Percentiles rank a stretch among this genome's conserved stretches.
phyloP scores from a whole-genome alignment of 1,140 invertebrate species.

The Zaprionus capensis region DNA sequence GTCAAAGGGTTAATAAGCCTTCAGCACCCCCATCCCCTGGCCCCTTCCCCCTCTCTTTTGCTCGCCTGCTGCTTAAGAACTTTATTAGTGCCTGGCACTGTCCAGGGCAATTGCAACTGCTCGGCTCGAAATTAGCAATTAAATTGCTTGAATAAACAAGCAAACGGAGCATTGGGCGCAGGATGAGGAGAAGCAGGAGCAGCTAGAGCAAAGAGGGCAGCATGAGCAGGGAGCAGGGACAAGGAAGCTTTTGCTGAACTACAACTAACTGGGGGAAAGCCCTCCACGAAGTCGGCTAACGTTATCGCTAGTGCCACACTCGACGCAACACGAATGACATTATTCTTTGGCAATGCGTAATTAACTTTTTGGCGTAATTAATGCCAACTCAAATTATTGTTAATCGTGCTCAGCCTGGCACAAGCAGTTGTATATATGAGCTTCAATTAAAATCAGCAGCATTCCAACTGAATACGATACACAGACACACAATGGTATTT shows the following conservation, averaged over 20 bases:
- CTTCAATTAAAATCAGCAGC: slow-evolving; percentile 81
- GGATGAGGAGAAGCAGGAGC: slow-evolving; percentile 2
- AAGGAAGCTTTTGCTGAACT: neutral
- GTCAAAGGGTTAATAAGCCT: slow-evolving; percentile 78
- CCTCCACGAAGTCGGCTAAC: neutral
- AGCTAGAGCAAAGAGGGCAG: neutral
- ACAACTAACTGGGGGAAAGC: neutral
- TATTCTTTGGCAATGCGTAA: slow-evolving; percentile 67
- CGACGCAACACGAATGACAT: slow-evolving; percentile 38
- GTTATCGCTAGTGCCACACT: slow-evolving; percentile 36
- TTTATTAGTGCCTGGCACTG: slow-evolving; percentile 53
- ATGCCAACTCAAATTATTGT: slow-evolving; percentile 84
- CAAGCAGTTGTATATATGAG: slow-evolving; percentile 74
- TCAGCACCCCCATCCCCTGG: neutral
- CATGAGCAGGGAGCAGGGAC: neutral
- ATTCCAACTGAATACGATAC: slow-evolving; percentile 37
- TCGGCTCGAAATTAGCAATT: slow-evolving; percentile 33
- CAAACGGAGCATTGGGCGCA: slow-evolving; percentile 8
- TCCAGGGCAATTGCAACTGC: slow-evolving; percentile 27
- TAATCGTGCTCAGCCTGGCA: slow-evolving; percentile 80
- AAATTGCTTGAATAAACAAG: slow-evolving; percentile 55
- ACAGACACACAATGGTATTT: neutral
- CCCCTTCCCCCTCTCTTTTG: slow-evolving; percentile 39
- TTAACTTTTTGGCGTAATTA: slow-evolving; percentile 84
- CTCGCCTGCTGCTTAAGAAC: slow-evolving; percentile 68